These are phyloP conservation scores for Cheilosia scutellata DNA, from an alignment of 2,888 invertebrate genomes.

Conservation along the genomic window DNA sequence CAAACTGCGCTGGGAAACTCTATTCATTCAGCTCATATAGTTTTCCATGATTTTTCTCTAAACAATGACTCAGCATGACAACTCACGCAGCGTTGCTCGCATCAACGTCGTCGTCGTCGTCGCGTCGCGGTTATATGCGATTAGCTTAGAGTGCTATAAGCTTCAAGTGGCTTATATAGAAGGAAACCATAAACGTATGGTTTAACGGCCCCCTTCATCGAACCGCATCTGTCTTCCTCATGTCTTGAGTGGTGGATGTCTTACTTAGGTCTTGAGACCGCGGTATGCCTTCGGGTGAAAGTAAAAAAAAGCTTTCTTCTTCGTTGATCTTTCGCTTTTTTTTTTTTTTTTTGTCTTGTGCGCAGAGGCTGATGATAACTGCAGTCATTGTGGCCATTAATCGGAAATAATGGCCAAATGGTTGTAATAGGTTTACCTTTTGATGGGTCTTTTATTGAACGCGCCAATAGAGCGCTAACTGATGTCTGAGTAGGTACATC, in stretches of 20 bases:
- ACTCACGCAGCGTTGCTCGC: conserved; percentile 42
- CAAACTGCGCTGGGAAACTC: neutral
- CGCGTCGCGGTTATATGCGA: neutral
- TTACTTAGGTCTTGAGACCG: conserved; percentile 40
- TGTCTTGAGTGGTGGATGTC: conserved; percentile 33
- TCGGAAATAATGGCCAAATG: conserved; percentile 50
- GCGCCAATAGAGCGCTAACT: conserved; percentile 9
- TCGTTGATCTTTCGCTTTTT: conserved; percentile 23
- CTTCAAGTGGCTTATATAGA: conserved; percentile 20
- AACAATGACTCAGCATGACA: conserved; percentile 38
- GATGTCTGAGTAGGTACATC: conserved; percentile 14
- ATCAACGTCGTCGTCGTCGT: conserved; percentile 3
- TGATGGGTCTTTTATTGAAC: conserved; percentile 39
- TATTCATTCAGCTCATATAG: neutral
- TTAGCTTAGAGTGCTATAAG: conserved; percentile 11
- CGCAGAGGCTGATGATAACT: conserved; percentile 25
- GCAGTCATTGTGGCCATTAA: conserved; percentile 40
- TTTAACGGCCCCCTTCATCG: conserved; percentile 4
- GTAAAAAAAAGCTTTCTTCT: conserved; percentile 53
- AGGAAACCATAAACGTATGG: conserved; percentile 52
- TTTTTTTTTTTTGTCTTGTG: neutral
- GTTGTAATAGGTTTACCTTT: conserved; percentile 36
- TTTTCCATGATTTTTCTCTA: conserved; percentile 38
- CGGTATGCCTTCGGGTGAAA: conserved; percentile 61
- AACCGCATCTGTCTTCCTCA: conserved; percentile 28